These are phyloP conservation scores for Amblyornis subalaris DNA, from an alignment of 2,113 vertebrate species.

Conservation along the genomic window DNA sequence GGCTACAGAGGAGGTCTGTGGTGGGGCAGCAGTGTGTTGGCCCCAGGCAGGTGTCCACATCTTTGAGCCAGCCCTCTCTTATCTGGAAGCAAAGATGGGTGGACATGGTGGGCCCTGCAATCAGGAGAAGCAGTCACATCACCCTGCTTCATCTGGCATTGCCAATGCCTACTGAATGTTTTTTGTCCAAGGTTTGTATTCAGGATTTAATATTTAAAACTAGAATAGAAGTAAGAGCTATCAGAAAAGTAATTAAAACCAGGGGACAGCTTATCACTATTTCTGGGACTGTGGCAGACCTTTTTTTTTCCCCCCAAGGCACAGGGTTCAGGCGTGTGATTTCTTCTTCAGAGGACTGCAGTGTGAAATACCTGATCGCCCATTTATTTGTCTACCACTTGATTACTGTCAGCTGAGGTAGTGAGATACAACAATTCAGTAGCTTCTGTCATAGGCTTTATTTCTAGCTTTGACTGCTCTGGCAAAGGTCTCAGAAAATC, in stretches of 20 bases:
- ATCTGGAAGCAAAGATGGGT: background rate
- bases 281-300: background rate
- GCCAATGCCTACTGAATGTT: background rate
- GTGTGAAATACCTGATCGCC: background rate
- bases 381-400: background rate
- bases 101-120: fast-evolving
- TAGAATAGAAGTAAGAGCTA: background rate
- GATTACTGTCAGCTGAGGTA: background rate
- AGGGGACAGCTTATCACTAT: background rate
- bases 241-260: background rate
- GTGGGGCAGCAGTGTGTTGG: background rate
- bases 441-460: background rate
- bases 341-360: background rate
- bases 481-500: background rate
- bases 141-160: background rate
- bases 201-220: background rate
- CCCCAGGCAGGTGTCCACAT: too few relatives aligned
- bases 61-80: background rate
- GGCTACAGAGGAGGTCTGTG: background rate
- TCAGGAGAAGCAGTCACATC: background rate
- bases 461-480: background rate
- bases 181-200: background rate
- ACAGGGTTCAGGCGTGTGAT: background rate
- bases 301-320: background rate
- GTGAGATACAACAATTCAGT: background rate